phyloP scores from a whole-genome alignment of 2,113 vertebrate species.

The Eubucco bourcierii region DNA sequence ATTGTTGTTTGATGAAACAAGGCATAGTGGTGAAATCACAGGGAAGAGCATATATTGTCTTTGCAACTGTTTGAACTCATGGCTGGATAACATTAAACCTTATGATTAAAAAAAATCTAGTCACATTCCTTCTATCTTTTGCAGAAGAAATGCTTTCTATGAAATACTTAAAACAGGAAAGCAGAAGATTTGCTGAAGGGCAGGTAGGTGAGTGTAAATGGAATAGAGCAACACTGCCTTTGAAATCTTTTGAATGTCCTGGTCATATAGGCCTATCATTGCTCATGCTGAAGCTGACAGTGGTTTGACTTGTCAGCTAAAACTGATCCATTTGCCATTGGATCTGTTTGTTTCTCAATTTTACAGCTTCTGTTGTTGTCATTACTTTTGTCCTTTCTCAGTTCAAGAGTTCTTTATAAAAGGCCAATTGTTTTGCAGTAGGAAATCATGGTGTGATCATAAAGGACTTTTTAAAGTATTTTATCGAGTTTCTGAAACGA shows the following conservation, averaged over 20 bases:
- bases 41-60: neutral
- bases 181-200: neutral
- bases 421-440: neutral
- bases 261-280: neutral
- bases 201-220: neutral
- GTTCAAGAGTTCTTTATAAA: neutral
- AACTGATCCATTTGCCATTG: neutral
- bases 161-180: neutral
- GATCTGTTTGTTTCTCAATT: neutral
- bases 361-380: neutral
- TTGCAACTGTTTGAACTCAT: neutral
- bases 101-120: neutral
- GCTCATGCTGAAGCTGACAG: neutral
- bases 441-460: neutral
- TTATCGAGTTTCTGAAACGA: neutral
- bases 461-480: neutral
- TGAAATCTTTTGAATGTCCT: neutral
- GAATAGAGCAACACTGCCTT: neutral
- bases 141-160: neutral
- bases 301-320: neutral
- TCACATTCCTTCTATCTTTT: neutral
- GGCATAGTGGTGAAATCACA: neutral
- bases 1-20: conserved; percentile 43
- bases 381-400: neutral
- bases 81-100: neutral